Conservation (phyloP, 2,888 invertebrate genomes). For the Phanerotoma sp. region DNA sequence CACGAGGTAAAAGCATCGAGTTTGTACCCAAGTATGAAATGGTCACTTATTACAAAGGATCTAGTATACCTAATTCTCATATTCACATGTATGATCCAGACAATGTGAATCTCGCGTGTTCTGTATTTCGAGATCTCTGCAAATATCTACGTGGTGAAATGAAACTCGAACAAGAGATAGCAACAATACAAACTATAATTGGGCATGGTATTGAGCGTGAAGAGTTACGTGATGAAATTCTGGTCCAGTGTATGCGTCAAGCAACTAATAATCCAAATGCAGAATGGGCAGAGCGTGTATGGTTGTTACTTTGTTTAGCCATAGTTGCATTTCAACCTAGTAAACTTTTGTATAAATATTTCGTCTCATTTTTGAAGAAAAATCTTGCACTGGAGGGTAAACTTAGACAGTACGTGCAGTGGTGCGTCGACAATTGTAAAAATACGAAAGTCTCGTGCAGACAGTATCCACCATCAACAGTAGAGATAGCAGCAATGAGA, state of each 20-base stretch:
- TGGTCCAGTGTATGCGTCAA: slow-evolving; percentile 85
- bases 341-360: slow-evolving; percentile 78
- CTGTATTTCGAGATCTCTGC: slow-evolving; percentile 86
- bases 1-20: slow-evolving; percentile 71
- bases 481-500: slow-evolving; percentile 92
- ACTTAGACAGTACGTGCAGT: slow-evolving; percentile 83
- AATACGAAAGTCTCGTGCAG: slow-evolving; percentile 81
- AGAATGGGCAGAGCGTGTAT: slow-evolving; percentile 82
- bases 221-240: slow-evolving; percentile 88
- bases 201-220: slow-evolving; percentile 87
- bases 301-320: slow-evolving; percentile 85
- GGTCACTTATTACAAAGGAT: slow-evolving; percentile 85
- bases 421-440: slow-evolving; percentile 91
- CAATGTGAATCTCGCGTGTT: slow-evolving; percentile 86
- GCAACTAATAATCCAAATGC: slow-evolving; percentile 85
- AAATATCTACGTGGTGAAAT: slow-evolving; percentile 88
- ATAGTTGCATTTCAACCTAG: slow-evolving; percentile 92
- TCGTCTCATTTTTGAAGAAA: slow-evolving; percentile 73
- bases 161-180: slow-evolving; percentile 79
- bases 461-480: slow-evolving; percentile 84
- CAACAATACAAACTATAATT: slow-evolving; percentile 81
- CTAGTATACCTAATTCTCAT: slow-evolving; percentile 88
- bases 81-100: slow-evolving; percentile 95
- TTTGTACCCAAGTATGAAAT: slow-evolving; percentile 88
- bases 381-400: slow-evolving; percentile 69